Evolutionary conservation across 2,113 vertebrate species (phyloP).

Genomic region (Atrichornis clamosus): DNA sequence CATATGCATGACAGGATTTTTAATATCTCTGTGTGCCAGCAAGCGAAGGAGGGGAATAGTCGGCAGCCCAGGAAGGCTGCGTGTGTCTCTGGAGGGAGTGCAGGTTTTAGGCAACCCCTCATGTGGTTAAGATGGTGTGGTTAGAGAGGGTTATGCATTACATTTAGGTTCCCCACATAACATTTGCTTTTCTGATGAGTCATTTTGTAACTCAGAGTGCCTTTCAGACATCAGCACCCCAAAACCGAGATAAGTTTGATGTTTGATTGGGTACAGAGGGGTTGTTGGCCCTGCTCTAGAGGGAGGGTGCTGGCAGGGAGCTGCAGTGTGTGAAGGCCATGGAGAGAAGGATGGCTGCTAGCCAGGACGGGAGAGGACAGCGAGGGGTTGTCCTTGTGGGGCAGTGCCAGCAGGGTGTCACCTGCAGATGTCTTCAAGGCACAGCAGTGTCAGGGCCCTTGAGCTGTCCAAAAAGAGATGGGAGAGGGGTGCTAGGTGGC

Average conservation of each 20-base stretch:
- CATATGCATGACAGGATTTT: not conserved
- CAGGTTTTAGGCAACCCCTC: not conserved
- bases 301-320: not conserved
- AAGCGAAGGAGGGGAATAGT: not conserved
- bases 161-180: not conserved
- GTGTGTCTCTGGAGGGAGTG: fast-evolving
- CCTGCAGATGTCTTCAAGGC: not conserved
- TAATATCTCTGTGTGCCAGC: not conserved
- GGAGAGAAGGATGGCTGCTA: not conserved
- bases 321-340: not conserved
- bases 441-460: not conserved
- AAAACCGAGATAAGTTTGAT: not conserved
- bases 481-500: not conserved
- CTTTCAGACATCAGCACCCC: not conserved
- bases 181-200: not conserved
- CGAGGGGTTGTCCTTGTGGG: fast-evolving
- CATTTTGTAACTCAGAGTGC: not conserved
- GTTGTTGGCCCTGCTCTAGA: fast-evolving
- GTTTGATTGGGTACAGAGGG: fast-evolving
- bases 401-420: not conserved
- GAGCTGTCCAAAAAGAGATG: not conserved
- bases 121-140: fast-evolving
- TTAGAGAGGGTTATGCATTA: not conserved
- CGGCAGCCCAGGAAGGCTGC: not conserved
- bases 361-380: not conserved